phyloP scores from a whole-genome alignment of 2,888 invertebrate genomes.

The Ophonus ardosiacus region DNA sequence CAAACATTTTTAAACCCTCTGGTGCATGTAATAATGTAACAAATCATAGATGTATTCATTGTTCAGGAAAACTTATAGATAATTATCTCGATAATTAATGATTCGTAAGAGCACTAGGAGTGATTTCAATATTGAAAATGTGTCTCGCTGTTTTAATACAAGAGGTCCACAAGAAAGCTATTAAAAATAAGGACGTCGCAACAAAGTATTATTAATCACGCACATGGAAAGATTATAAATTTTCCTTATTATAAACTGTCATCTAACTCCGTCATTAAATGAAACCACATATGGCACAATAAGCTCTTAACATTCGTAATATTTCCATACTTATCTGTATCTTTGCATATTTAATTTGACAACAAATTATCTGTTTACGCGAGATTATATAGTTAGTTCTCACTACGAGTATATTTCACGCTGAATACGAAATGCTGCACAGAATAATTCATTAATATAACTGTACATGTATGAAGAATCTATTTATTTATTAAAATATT shows the following conservation, averaged over 20 bases:
- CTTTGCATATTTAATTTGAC: not conserved
- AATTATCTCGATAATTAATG: not conserved
- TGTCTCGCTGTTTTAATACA: not conserved
- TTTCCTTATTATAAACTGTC: constrained; percentile 28
- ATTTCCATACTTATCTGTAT: constrained; percentile 3
- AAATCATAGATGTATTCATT: too few relatives aligned
- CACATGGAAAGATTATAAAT: constrained; percentile 60
- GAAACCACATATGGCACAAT: constrained; percentile 37
- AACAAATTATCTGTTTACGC: not conserved
- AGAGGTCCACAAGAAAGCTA: constrained; percentile 37
- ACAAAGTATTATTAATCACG: constrained; percentile 49
- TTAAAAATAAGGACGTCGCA: constrained; percentile 41
- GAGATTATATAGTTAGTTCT: too few relatives aligned
- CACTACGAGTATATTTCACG: not conserved
- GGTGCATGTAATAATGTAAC: too few relatives aligned
- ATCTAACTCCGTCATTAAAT: constrained; percentile 16
- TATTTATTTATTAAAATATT: too few relatives aligned
- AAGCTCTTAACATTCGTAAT: constrained; percentile 22
- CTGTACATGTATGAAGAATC: too few relatives aligned
- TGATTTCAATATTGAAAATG: constrained; percentile 14
- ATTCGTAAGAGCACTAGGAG: not conserved
- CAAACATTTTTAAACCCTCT: too few relatives aligned
- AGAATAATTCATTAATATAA: not conserved
- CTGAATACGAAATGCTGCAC: not conserved
- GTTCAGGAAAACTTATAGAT: too few relatives aligned